Percentiles rank a stretch among this genome's conserved stretches.
Conservation (phyloP, 2,797 vertebrate genomes). For the Heterohyrax brucei region DNA sequence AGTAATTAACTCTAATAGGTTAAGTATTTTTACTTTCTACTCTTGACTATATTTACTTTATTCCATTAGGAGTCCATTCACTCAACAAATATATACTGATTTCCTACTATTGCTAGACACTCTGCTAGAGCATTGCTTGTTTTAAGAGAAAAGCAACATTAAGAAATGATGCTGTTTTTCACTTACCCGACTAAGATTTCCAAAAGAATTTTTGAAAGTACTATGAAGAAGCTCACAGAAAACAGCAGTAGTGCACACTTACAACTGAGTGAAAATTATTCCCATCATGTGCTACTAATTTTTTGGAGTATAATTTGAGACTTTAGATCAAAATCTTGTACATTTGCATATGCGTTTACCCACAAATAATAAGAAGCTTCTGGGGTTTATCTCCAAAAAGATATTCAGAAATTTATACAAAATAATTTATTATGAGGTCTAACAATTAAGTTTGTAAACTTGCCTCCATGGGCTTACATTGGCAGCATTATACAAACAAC, state of each 20-base stretch:
- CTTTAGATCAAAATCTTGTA: background rate
- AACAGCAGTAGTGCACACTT: background rate
- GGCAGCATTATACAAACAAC: too few species aligned
- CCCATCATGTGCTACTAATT: background rate
- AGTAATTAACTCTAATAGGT: background rate
- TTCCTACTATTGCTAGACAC: background rate
- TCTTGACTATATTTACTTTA: background rate
- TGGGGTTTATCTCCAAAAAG: background rate
- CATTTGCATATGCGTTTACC: background rate
- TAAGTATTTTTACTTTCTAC: background rate
- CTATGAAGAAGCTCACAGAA: background rate
- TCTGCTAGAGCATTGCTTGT: background rate
- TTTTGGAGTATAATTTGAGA: background rate
- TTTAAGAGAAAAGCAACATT: background rate
- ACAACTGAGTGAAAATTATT: background rate
- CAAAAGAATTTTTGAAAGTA: background rate
- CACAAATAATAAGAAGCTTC: background rate
- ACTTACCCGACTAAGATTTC: background rate
- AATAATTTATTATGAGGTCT: background rate
- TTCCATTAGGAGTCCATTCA: background rate
- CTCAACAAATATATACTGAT: background rate
- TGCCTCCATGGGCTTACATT: too few species aligned
- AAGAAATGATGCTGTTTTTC: background rate
- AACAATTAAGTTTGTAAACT: too few species aligned
- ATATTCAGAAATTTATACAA: background rate